Conservation (phyloP, 1,140 invertebrate species). For the Tetramorium simillimum region DNA sequence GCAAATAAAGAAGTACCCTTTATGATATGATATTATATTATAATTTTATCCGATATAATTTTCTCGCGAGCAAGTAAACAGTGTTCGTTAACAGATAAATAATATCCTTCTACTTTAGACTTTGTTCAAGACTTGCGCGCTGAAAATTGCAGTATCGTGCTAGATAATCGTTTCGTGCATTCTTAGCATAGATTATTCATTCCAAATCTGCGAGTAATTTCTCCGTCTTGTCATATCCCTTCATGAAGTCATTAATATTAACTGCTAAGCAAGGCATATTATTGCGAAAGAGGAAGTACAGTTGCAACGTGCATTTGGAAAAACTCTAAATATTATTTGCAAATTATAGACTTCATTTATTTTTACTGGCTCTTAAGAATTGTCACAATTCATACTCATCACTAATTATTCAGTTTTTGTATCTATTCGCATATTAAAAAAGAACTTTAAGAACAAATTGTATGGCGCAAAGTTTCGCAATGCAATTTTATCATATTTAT, state of each 20-base stretch:
- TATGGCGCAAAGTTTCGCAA: background rate
- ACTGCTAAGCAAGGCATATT: background rate
- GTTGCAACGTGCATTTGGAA: background rate
- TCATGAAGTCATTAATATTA: background rate
- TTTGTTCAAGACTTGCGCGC: background rate
- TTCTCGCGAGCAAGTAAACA: background rate
- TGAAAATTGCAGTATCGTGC: conserved; percentile 14
- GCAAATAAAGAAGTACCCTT: background rate
- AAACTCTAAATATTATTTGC: background rate
- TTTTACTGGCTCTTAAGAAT: background rate
- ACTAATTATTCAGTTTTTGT: background rate
- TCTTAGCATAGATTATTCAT: background rate
- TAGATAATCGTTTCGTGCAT: conserved; percentile 23
- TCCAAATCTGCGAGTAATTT: background rate
- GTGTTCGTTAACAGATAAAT: conserved; percentile 1
- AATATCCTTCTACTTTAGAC: conserved; percentile 40
- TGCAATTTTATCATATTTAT: background rate
- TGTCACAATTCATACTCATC: background rate
- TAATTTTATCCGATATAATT: conserved; percentile 10
- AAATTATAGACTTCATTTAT: background rate
- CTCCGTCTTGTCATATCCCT: background rate
- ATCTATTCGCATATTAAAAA: too few relatives aligned
- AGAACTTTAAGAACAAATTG: background rate
- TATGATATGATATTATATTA: background rate
- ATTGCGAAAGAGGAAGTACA: background rate